phyloP scores from a whole-genome alignment of 2,797 vertebrate genomes.

The Telmatherina bonti region DNA sequence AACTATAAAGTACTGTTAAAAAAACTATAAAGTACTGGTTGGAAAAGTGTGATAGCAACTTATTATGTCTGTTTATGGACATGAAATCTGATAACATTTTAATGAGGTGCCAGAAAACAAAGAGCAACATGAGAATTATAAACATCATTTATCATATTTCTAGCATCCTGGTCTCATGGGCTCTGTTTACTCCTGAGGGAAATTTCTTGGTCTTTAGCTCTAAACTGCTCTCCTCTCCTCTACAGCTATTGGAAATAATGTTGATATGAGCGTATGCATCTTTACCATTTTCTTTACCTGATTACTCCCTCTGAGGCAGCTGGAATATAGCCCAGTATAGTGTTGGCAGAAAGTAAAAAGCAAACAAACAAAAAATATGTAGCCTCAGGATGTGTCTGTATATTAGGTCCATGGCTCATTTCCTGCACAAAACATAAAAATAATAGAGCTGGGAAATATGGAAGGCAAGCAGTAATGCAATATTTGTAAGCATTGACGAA shows the following conservation, averaged over 20 bases:
- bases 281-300: background rate
- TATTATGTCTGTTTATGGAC: no score
- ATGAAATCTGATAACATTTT: no score
- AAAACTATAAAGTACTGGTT: no score
- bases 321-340: slow-evolving; percentile 30
- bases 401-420: slow-evolving; percentile 42
- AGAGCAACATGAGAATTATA: no score
- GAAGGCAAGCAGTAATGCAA: slow-evolving; percentile 18
- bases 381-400: slow-evolving; percentile 18
- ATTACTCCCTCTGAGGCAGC: slow-evolving; percentile 15
- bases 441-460: slow-evolving; percentile 8
- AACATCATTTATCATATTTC: no score
- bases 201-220: slow-evolving; percentile 1
- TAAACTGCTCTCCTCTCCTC: background rate
- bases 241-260: background rate
- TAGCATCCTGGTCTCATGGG: background rate
- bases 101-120: no score
- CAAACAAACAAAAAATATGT: slow-evolving; percentile 7
- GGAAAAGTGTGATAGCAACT: no score
- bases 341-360: slow-evolving; percentile 9
- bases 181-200: slow-evolving; percentile 2
- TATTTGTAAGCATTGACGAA: slow-evolving; percentile 9
- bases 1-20: no score
- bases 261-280: background rate
- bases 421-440: slow-evolving; percentile 14